Conservation (phyloP, 2,888 invertebrate genomes). For the Chalcosyrphus nemorum region DNA sequence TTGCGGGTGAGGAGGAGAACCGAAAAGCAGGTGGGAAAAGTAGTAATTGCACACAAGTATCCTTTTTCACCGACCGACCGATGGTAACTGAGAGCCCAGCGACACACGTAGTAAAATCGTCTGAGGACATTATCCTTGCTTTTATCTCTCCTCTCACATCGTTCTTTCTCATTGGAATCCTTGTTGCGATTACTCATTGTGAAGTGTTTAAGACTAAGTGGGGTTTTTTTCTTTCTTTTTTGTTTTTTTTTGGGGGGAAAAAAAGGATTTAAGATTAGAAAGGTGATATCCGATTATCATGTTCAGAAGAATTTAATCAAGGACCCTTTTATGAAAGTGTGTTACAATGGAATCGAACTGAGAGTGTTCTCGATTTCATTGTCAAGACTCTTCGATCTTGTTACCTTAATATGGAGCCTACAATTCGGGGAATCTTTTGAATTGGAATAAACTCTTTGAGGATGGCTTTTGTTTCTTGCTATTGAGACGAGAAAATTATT, state of each 20-base stretch:
- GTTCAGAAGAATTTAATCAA: neutral
- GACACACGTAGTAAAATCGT: slow-evolving; percentile 45
- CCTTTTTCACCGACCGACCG: slow-evolving; percentile 5
- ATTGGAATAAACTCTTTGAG: neutral
- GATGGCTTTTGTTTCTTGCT: neutral
- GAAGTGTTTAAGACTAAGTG: neutral
- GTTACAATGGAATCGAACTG: neutral
- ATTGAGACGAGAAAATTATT: neutral
- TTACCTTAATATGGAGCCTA: neutral
- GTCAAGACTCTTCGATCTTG: neutral
- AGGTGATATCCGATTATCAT: neutral
- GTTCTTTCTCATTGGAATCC: neutral
- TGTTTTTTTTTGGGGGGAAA: neutral
- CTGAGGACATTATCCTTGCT: slow-evolving; percentile 38
- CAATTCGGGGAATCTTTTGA: neutral
- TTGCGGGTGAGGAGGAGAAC: no score
- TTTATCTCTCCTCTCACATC: neutral
- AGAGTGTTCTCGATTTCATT: slow-evolving; percentile 9
- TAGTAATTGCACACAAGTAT: slow-evolving; percentile 58
- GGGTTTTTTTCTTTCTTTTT: neutral
- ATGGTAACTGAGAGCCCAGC: neutral
- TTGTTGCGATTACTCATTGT: slow-evolving; percentile 3
- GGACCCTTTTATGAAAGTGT: neutral
- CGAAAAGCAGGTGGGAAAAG: slow-evolving; percentile 38
- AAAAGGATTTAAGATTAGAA: neutral